Evolutionary conservation across 2,113 vertebrate species (phyloP).

Genomic region (Ptychochromis oligacanthus): DNA sequence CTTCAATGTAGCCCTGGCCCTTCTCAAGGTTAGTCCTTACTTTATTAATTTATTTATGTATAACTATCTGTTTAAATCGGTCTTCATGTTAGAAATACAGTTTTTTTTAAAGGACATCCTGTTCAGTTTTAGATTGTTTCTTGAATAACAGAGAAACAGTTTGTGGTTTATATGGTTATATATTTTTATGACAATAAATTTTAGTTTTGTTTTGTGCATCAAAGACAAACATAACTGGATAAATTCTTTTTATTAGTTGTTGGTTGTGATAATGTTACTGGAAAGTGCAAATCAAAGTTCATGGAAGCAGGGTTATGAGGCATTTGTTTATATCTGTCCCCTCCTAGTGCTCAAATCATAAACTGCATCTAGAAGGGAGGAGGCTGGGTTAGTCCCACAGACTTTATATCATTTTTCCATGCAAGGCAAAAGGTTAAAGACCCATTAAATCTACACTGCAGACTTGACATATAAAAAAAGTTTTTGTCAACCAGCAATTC

Average conservation of each 20-base stretch:
- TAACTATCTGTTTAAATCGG: neutral
- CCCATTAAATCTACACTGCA: neutral
- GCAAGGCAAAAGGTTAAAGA: neutral
- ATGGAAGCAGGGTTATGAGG: neutral
- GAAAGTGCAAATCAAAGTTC: neutral
- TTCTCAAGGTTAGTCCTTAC: slow-evolving; percentile 88
- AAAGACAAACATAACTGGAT: too few species aligned
- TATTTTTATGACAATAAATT: too few species aligned
- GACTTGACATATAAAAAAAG: too few species aligned
- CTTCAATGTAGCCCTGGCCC: slow-evolving; percentile 96
- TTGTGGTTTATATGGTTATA: too few species aligned
- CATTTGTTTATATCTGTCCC: slow-evolving; percentile 21
- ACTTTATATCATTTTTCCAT: neutral
- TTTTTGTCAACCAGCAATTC: too few species aligned
- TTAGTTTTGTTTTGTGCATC: too few species aligned
- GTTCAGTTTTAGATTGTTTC: neutral
- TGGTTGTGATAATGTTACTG: neutral
- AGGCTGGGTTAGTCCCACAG: neutral
- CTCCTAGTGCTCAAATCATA: slow-evolving; percentile 35
- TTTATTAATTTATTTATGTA: neutral
- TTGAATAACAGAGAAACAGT: too few species aligned
- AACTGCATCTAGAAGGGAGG: slow-evolving; percentile 1
- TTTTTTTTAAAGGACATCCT: too few species aligned
- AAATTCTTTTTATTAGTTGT: neutral
- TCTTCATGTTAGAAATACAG: neutral